A percentile compares a stretch with the other conserved stretches of the same genome.
phyloP scores from a whole-genome alignment of 2,113 vertebrate species.

The Rhabdornis inornatus region DNA sequence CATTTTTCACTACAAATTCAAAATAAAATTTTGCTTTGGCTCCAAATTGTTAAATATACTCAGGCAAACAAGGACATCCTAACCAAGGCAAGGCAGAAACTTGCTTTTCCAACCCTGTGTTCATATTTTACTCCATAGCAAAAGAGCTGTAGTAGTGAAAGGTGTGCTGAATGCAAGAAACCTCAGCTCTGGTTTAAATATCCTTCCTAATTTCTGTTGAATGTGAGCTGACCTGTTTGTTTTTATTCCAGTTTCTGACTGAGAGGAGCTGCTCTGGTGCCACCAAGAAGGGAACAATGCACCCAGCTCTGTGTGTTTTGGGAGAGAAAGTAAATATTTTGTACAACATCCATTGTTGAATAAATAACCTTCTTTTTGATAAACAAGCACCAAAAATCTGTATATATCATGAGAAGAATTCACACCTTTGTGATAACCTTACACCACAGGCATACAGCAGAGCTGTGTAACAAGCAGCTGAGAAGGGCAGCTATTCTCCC shows the following conservation, averaged over 20 bases:
- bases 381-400: conserved; percentile 24
- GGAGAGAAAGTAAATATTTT: conserved; percentile 48
- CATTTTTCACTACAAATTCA: neutral
- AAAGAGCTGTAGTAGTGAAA: accelerated
- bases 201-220: neutral
- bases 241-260: neutral
- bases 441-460: neutral
- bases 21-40: neutral
- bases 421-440: neutral
- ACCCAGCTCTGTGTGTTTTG: neutral
- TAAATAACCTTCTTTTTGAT: conserved; percentile 15
- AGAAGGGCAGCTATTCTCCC: neutral
- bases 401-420: neutral
- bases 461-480: neutral
- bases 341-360: neutral
- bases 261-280: neutral
- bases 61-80: neutral
- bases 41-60: neutral
- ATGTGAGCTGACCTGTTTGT: neutral
- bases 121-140: neutral
- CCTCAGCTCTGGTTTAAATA: neutral
- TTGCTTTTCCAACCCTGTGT: neutral
- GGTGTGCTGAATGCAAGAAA: neutral
- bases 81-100: neutral
- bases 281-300: conserved; percentile 1